Conservation (phyloP, 2,888 invertebrate genomes). For the Fissipunctia ypsillon region DNA sequence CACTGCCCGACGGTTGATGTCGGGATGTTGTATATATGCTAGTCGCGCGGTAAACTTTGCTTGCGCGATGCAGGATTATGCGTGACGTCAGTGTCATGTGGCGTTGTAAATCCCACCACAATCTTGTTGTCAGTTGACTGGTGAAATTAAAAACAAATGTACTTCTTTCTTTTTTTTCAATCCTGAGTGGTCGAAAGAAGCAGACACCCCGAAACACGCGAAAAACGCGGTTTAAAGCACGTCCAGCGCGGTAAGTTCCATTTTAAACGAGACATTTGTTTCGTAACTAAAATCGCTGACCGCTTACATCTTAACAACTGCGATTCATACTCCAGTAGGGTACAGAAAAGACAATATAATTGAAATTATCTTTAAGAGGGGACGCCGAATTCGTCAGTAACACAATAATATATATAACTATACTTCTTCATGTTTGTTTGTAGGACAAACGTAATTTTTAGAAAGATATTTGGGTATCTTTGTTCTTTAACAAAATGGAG, state of each 20-base stretch:
- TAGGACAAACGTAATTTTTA: conserved; percentile 3
- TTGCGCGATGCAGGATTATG: not conserved
- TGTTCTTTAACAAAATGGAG: too few species aligned
- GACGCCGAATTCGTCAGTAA: conserved; percentile 15
- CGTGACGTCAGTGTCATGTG: not conserved
- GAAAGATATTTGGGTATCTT: not conserved
- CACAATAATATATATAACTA: conserved; percentile 9
- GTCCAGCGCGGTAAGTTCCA: too few species aligned
- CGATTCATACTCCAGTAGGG: conserved; percentile 1
- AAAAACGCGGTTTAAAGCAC: too few species aligned
- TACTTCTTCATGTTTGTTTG: conserved; percentile 27
- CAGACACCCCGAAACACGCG: too few species aligned
- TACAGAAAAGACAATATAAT: conserved; percentile 43
- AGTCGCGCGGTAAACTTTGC: not conserved
- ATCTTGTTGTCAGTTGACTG: too few species aligned
- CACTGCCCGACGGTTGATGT: not conserved
- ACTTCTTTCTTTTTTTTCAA: too few species aligned
- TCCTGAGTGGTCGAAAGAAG: too few species aligned
- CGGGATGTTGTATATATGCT: not conserved
- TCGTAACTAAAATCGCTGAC: conserved; percentile 1
- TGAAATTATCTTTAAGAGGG: conserved; percentile 53
- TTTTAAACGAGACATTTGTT: too few species aligned
- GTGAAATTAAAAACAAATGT: too few species aligned
- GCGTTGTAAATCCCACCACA: too few species aligned
- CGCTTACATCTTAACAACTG: not conserved